Evolutionary conservation across 2,797 vertebrate species (phyloP), one percentile per base, ranked within the genome.

Genomic region (Peromyscus aztecus): DNA sequence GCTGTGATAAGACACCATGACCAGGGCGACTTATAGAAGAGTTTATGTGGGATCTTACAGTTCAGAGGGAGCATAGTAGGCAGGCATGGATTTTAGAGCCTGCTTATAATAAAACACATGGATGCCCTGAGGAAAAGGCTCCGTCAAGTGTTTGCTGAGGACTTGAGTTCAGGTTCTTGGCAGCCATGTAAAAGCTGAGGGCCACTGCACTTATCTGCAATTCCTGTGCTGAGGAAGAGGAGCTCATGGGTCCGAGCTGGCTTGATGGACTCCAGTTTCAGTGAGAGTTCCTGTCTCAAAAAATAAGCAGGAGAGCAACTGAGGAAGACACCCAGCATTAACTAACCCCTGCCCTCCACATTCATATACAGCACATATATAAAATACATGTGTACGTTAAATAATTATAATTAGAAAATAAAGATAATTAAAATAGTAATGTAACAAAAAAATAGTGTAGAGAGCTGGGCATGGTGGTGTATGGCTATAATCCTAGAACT

Each of bases 31-130:
- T n/a, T 85, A n/a, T 12, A 52, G 31, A 69, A 52, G 83, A 24
- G 6, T 67, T 85, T 52, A 52, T 85, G 24, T 52, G 43, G 82
- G 43, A 29, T 21, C 61, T 67, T 67, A 11, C 11, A 34, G 31
- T 7, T 49, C 19, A n/a, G 19, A 49, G 34, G 82, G 82, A 85
- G 6, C 17, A 19, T 31, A 29, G n/a, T 23, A 40, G 43, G 13
- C 21, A 89, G 85, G 57, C 75, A 13, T 88, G 31, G 27, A 43
- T 77, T 89, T 91, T 94, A 87, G 71, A 95, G 11, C 3, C 34
- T 65, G 10, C 16, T 96, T 88, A 78, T 11, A 92, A 75, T 85
- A 81, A 65, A 90, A 92, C 16, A 90, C 16, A 29, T 3, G 1
- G 16, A 49, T 73, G 16, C 23, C 23, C n/a, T 31, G 8, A 14